Conservation (phyloP, 2,113 vertebrate genomes). For the Eulacestoma nigropectus region DNA sequence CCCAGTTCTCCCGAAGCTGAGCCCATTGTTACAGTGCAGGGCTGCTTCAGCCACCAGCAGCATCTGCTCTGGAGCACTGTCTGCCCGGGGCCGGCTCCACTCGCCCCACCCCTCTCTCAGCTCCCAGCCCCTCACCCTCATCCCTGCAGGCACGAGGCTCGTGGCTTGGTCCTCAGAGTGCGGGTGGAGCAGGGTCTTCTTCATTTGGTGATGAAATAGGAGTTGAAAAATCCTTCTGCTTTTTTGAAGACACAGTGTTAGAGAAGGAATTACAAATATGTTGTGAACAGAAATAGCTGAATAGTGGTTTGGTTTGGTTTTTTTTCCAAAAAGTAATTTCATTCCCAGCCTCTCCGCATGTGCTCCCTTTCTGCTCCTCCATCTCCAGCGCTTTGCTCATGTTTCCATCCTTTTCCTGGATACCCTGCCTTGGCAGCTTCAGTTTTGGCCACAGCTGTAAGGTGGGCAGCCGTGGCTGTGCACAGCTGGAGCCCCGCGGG, state of each 20-base stretch:
- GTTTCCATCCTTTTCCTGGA: neutral
- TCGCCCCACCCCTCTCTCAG: neutral
- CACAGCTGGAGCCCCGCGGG: neutral
- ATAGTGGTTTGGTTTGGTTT: neutral
- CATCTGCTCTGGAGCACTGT: accelerated
- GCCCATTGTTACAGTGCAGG: neutral
- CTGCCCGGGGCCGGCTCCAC: accelerated
- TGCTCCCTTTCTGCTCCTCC: neutral
- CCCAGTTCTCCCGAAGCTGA: neutral
- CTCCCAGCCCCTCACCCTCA: neutral
- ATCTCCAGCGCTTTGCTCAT: neutral
- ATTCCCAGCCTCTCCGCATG: neutral
- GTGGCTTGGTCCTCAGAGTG: accelerated
- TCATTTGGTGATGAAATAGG: neutral
- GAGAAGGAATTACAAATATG: neutral
- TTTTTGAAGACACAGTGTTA: neutral
- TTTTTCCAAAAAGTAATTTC: neutral
- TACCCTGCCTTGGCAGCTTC: neutral
- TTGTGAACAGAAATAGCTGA: neutral
- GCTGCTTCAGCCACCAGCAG: neutral
- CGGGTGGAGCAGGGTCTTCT: neutral
- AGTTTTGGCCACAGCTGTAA: neutral
- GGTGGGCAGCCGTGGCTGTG: accelerated
- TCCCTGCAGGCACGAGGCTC: accelerated
- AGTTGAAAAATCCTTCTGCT: neutral